phyloP scores from a whole-genome alignment of 2,113 vertebrate genomes.

The Rhabdornis inornatus region DNA sequence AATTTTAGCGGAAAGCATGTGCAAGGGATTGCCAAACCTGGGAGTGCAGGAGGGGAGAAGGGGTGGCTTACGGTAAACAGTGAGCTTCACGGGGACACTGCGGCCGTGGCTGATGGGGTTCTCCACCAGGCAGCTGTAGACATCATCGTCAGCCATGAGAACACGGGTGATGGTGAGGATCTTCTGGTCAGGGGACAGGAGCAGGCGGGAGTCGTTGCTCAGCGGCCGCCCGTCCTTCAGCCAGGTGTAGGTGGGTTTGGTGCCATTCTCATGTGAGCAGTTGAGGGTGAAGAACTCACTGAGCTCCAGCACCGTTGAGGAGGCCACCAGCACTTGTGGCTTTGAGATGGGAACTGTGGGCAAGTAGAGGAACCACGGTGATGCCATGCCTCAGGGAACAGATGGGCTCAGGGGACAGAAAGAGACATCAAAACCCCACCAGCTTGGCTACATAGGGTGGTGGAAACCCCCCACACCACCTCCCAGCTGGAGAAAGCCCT shows the following conservation, averaged over 20 bases:
- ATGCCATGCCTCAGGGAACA: accelerated
- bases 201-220: conserved; percentile 83
- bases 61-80: conserved; percentile 86
- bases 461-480: neutral
- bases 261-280: conserved; percentile 90
- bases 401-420: neutral
- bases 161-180: conserved; percentile 88
- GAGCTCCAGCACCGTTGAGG: conserved; percentile 88
- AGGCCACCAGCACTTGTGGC: conserved; percentile 81
- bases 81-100: conserved; percentile 86
- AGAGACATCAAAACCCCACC: neutral
- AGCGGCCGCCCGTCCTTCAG: conserved; percentile 86
- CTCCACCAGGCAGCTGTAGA: conserved; percentile 89
- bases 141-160: conserved; percentile 85
- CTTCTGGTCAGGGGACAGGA: conserved; percentile 87
- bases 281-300: conserved; percentile 87
- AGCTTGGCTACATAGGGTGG: no score
- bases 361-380: neutral
- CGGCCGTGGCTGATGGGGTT: conserved; percentile 87
- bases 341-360: conserved; percentile 85
- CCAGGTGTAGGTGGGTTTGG: conserved; percentile 90
- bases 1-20: neutral
- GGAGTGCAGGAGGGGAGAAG: neutral
- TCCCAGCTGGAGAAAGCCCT: neutral
- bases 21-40: neutral